Evolutionary conservation across 2,888 invertebrate genomes (phyloP), one percentile per base, ranked within the genome.

Genomic region (Drosophila conformis): DNA sequence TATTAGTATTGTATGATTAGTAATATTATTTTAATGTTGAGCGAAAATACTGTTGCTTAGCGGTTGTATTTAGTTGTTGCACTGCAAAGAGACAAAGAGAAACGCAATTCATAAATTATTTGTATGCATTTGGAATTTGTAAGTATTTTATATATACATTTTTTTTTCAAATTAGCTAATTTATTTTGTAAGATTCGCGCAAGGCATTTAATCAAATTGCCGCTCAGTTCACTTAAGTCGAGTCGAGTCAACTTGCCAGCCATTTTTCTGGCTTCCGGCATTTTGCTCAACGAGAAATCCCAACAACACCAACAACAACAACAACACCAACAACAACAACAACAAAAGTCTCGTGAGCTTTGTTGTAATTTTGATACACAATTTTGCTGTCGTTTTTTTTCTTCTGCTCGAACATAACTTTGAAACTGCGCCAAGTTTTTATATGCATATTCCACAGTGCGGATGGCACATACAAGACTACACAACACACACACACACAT

Each of bases 1-100:
- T 69, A 61, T 65, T 66, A 31, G 49, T 75, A 65, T 72, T 68
- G 48, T 63, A 62, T 72, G 65, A 52, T 78, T 79, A 52, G 54
- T 73, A 61, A n/a, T 31, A 21, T 71, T 74, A 56, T 33, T 67
- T 77, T 72, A 77, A 72, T 76, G 78, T 90, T 90, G 90, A 90
- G 87, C 89, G 82, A 89, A 81, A 87, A 90, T 87, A 90, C 90
- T 87, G 87, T 89, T 86, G 81, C 89, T 81, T 88, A 74, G 89
- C 78, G 71, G 76, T 68, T 74, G 76, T 69, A 73, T 78, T 78
- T 78, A 64, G 57, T 69, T 64, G 21, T 60, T 73, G 54, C 72
- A 78, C 87, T 90, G 90, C 57, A 87, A 86, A 56, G 65, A 76
- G 48, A 78, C 10, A 60, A 40, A 76, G 46, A 74, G 15, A 54